phyloP scores from a whole-genome alignment of 2,113 vertebrate species.

The Erythrocercus mccallii region DNA sequence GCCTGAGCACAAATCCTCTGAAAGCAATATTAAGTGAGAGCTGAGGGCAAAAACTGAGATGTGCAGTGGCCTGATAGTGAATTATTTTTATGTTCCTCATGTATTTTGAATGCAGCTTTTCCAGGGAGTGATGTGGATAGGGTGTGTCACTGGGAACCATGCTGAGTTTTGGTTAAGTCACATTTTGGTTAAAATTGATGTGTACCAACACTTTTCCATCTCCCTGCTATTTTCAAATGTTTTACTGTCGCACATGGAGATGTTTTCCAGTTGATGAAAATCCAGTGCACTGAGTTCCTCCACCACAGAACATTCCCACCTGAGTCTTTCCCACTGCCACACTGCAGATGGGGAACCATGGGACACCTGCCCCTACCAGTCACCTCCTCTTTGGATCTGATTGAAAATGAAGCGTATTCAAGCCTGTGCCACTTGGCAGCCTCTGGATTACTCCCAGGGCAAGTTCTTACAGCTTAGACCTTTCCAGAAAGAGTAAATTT shows the following conservation, averaged over 20 bases:
- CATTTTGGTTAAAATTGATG: neutral
- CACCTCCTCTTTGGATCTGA: neutral
- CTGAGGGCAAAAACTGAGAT: neutral
- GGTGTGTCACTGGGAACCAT: neutral
- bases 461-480: neutral
- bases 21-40: neutral
- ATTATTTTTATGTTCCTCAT: neutral
- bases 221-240: neutral
- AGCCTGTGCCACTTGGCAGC: neutral
- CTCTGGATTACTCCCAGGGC: neutral
- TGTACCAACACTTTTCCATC: neutral
- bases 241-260: neutral
- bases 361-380: accelerated
- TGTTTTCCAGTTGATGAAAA: neutral
- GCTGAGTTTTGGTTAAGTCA: neutral
- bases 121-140: neutral
- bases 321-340: accelerated
- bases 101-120: neutral
- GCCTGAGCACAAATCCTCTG: neutral
- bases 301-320: neutral
- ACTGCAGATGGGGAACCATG: accelerated
- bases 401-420: neutral
- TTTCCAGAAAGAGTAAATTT: neutral
- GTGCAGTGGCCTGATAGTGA: neutral
- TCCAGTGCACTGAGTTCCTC: neutral